Conservation (phyloP, 2,888 invertebrate genomes). For the Gasteruption jaculator region DNA sequence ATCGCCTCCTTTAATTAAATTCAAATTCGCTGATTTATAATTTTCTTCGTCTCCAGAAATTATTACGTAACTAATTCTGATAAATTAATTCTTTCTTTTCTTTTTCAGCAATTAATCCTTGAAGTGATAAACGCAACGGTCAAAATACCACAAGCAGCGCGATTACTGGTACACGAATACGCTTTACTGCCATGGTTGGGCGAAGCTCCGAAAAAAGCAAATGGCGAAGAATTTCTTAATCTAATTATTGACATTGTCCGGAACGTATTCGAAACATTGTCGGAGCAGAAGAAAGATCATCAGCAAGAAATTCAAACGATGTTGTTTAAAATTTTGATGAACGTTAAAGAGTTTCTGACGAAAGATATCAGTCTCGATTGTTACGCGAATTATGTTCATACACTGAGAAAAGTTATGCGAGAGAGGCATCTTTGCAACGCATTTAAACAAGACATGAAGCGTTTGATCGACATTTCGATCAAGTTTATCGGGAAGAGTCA, state of each 20-base stretch:
- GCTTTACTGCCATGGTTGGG: conserved; percentile 70
- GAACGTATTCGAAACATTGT: conserved; percentile 29
- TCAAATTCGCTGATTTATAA: no score
- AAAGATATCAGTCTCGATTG: conserved; percentile 21
- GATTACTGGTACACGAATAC: conserved; percentile 63
- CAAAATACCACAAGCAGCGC: conserved; percentile 62
- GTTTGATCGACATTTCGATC: conserved; percentile 28
- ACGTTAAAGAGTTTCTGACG: conserved; percentile 24
- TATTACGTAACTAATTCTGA: no score
- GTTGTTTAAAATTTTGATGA: conserved; percentile 27
- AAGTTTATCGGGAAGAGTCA: conserved; percentile 30
- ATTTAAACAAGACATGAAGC: conserved; percentile 33
- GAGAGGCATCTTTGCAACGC: conserved; percentile 28
- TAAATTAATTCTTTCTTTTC: conserved; percentile 6
- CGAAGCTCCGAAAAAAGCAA: conserved; percentile 34
- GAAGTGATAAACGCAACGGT: conserved; percentile 62
- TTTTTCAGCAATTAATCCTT: conserved; percentile 58
- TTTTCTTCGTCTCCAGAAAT: neutral
- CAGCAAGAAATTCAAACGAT: conserved; percentile 28
- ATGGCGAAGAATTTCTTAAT: conserved; percentile 28
- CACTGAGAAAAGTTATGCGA: conserved; percentile 27
- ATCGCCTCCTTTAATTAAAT: no score
- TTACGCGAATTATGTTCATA: conserved; percentile 24
- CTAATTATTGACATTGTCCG: conserved; percentile 33
- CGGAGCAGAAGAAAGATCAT: conserved; percentile 24